Evolutionary conservation across 2,797 vertebrate genomes (phyloP).

Genomic region (Dendrocincla fuliginosa): DNA sequence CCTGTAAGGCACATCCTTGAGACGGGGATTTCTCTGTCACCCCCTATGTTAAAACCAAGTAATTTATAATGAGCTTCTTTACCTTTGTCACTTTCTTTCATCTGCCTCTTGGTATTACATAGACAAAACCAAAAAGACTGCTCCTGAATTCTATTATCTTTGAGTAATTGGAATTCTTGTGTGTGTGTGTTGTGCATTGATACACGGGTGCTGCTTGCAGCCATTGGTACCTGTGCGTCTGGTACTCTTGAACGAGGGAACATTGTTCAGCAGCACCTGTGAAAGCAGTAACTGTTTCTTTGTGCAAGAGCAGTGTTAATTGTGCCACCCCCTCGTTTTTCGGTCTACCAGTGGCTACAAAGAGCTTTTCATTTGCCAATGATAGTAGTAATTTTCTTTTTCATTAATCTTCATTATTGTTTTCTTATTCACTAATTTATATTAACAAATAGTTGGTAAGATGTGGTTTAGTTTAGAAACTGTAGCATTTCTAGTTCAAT

Average conservation of each 20-base stretch:
- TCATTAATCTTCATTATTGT: neutral
- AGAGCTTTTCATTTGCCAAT: neutral
- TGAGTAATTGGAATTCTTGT: neutral
- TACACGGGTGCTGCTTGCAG: rapidly evolving
- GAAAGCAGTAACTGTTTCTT: neutral
- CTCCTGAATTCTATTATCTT: neutral
- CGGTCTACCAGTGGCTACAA: neutral
- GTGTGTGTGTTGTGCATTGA: neutral
- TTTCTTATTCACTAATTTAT: neutral
- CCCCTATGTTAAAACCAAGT: neutral
- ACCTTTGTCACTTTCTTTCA: neutral
- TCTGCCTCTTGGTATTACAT: neutral
- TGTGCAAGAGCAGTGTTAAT: neutral
- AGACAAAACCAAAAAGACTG: neutral
- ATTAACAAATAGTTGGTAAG: neutral
- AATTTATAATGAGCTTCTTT: neutral
- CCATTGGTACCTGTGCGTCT: neutral
- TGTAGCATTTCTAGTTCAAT: neutral
- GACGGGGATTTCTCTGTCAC: neutral
- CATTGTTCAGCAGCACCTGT: neutral
- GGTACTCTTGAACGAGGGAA: neutral
- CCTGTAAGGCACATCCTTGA: neutral
- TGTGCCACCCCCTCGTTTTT: neutral
- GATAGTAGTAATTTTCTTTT: neutral
- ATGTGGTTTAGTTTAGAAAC: neutral